A percentile compares a stretch with the other conserved stretches of the same genome.
These are phyloP conservation scores for Drosophila flavopinicola DNA, from an alignment of 2,888 invertebrate species.

Conservation along the genomic window DNA sequence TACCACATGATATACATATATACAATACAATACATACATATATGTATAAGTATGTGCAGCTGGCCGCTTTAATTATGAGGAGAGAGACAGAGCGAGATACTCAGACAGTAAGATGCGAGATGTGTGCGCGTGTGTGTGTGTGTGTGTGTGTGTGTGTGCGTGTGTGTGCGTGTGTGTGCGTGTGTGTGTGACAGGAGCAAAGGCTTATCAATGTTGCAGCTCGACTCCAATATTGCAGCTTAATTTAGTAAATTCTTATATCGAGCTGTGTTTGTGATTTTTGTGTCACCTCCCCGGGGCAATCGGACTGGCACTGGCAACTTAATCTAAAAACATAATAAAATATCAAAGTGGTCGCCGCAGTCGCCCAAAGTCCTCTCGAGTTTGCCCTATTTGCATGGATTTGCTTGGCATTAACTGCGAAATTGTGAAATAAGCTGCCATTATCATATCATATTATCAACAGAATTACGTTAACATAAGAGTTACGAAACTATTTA, in stretches of 20 bases:
- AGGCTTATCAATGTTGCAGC: conserved; percentile 57
- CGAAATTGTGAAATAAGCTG: too few relatives aligned
- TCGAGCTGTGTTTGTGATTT: conserved; percentile 24
- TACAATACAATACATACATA: conserved; percentile 1
- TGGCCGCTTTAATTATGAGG: conserved; percentile 39
- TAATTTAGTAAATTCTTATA: conserved; percentile 19
- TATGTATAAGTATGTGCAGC: conserved; percentile 2
- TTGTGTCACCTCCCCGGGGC: conserved; percentile 48
- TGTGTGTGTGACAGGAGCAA: conserved; percentile 15
- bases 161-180: background rate
- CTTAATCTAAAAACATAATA: conserved; percentile 34
- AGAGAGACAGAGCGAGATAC: conserved; percentile 3
- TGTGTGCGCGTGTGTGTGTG: too few relatives aligned
- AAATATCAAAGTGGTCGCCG: conserved; percentile 18
- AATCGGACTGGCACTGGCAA: conserved; percentile 16
- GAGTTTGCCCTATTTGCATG: background rate
- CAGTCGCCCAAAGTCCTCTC: conserved; percentile 9
- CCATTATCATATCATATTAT: too few relatives aligned
- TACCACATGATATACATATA: conserved; percentile 5
- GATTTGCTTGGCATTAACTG: background rate
- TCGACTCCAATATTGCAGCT: conserved; percentile 13
- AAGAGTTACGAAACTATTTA: too few relatives aligned
- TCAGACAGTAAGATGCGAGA: too few relatives aligned
- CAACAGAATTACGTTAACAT: too few relatives aligned
- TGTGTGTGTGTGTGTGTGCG: too few relatives aligned